Evolutionary conservation across 2,113 vertebrate genomes (phyloP).

Genomic region (Urocolius indicus): DNA sequence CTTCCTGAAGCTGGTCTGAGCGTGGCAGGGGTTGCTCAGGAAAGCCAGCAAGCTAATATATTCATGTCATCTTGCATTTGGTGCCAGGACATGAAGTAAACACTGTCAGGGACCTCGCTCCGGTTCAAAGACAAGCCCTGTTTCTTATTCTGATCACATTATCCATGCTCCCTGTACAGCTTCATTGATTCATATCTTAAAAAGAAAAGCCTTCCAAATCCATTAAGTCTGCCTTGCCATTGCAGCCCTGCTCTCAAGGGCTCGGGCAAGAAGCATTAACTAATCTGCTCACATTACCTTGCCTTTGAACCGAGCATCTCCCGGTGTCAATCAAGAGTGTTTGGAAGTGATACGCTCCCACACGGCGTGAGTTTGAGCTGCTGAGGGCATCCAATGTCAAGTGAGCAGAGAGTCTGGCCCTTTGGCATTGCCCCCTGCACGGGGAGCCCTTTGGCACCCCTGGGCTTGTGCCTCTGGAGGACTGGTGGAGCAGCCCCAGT

Average conservation of each 20-base stretch:
- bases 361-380: rapidly evolving
- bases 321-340: slow-evolving; percentile 2
- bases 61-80: slow-evolving; percentile 62
- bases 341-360: neutral
- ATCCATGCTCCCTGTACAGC: slow-evolving; percentile 48
- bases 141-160: slow-evolving; percentile 68
- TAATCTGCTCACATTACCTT: slow-evolving; percentile 63
- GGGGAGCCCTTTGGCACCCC: neutral
- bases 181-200: slow-evolving; percentile 69
- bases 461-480: rapidly evolving
- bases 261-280: slow-evolving; percentile 55
- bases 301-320: slow-evolving; percentile 40
- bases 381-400: neutral
- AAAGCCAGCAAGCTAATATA: slow-evolving; percentile 58
- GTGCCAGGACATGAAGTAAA: slow-evolving; percentile 63
- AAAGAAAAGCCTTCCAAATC: slow-evolving; percentile 70
- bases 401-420: neutral
- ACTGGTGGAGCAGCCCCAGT: neutral
- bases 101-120: slow-evolving; percentile 53
- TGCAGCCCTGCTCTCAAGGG: slow-evolving; percentile 51
- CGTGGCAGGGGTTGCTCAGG: slow-evolving; percentile 24
- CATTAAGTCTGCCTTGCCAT: slow-evolving; percentile 47
- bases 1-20: slow-evolving; percentile 41
- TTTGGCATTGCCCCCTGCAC: neutral
- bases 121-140: slow-evolving; percentile 55